Evolutionary conservation across 1,140 invertebrate genomes (phyloP).

Genomic region (Leptopilina clavipes): DNA sequence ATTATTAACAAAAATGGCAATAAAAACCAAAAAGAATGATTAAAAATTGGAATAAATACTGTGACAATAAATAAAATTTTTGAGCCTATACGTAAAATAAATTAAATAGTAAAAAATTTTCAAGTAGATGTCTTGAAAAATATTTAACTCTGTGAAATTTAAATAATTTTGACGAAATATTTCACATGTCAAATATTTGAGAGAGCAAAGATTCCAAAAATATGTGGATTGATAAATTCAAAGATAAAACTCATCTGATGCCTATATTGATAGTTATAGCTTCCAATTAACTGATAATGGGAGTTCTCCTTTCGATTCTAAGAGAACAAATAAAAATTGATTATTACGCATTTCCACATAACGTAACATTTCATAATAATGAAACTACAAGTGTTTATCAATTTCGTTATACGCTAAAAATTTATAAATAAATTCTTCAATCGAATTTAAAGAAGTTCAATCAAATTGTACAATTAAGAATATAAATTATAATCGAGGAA

Average conservation of each 20-base stretch:
- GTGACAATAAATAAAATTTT: too few relatives aligned
- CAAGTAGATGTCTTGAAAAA: too few relatives aligned
- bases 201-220: neutral
- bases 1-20: too few relatives aligned
- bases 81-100: too few relatives aligned
- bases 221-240: neutral
- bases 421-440: neutral
- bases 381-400: slow-evolving; percentile 8
- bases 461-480: too few relatives aligned
- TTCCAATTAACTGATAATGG: slow-evolving; percentile 18
- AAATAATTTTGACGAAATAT: neutral
- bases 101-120: too few relatives aligned
- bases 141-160: too few relatives aligned
- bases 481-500: too few relatives aligned
- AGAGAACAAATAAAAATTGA: slow-evolving; percentile 29
- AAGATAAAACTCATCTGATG: neutral
- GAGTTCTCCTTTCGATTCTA: neutral
- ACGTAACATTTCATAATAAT: slow-evolving; percentile 9
- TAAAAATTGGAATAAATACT: too few relatives aligned
- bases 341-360: neutral
- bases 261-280: neutral
- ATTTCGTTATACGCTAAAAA: neutral
- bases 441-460: too few relatives aligned
- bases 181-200: too few relatives aligned
- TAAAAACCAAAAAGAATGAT: too few relatives aligned